Conservation (phyloP, 2,888 invertebrate genomes). For the Epistrophe grossulariae region DNA sequence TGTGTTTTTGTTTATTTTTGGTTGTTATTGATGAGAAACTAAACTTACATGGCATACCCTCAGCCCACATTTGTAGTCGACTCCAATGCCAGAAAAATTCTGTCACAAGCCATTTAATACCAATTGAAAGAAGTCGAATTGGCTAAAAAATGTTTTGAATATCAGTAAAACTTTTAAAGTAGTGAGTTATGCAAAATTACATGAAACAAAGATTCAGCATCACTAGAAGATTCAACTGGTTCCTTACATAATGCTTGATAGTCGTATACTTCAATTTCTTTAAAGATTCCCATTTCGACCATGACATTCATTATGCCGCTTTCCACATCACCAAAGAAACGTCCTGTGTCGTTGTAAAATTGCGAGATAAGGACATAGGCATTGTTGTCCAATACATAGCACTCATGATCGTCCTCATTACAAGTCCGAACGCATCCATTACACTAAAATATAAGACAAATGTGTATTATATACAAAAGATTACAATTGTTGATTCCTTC, state of each 20-base stretch:
- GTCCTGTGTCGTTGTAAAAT: conserved; percentile 88
- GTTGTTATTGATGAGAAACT: no score
- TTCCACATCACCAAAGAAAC: conserved; percentile 93
- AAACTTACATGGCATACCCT: conserved; percentile 82
- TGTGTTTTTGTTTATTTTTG: not conserved
- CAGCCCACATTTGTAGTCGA: conserved; percentile 82
- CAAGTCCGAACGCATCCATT: conserved; percentile 85
- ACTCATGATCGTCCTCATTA: conserved; percentile 87
- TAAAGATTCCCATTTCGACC: conserved; percentile 89
- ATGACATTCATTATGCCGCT: conserved; percentile 91
- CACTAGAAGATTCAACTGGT: conserved; percentile 81
- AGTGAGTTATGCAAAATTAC: conserved; percentile 77
- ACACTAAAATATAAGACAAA: conserved; percentile 81
- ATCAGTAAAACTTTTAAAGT: not conserved
- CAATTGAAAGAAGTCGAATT: conserved; percentile 80
- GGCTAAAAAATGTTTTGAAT: conserved; percentile 82
- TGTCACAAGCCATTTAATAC: conserved; percentile 84
- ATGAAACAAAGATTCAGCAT: conserved; percentile 79
- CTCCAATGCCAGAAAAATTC: conserved; percentile 82
- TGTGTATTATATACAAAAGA: no score
- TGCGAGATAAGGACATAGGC: conserved; percentile 92
- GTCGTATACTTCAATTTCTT: conserved; percentile 91
- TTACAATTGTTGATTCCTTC: no score
- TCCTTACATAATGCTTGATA: conserved; percentile 92
- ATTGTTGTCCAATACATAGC: conserved; percentile 96